Evolutionary conservation across 2,113 vertebrate genomes (phyloP), one percentile per base, ranked within the genome.

Genomic region (Elephas maximus): DNA sequence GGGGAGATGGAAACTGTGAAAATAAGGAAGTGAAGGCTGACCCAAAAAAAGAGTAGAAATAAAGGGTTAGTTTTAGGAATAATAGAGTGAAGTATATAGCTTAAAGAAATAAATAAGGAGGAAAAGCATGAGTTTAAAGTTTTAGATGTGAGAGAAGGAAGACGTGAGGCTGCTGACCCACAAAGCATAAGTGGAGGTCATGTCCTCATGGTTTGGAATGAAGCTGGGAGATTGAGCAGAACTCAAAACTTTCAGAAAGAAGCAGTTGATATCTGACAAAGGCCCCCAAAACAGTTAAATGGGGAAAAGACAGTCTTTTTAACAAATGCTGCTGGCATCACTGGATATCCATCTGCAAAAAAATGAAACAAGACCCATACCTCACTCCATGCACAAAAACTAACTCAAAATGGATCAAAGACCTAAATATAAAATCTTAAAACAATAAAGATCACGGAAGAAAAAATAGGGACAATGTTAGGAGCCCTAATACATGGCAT

Each of bases 71-170:
- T 45, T 80, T 80, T 83, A 93, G 45, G 80, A 88, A 60, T 71
- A 82, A 92, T 8, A 12, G n/a, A 8, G 2, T 51, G 24, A 74
- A 91, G 20, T 21, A 77, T 30, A 71, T 85, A 81, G 74, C 53
- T 77, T 67, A 85, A 87, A 88, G n/a, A 86, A 94, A 96, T 60
- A 87, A 85, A 89, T 65, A 53, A 17, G 20, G 24, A 82, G 30
- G 33, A 71, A 71, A 92, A 30, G 30, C 21, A 60, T 73, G 20
- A 63, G 83, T 88, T 79, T 92, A 94, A 90, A 92, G 21, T 33
- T 71, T 63, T 48, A 71, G 14, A 53, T 48, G 17, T 62, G 6
- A 63, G 44, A 88, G 51, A 76, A 93, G 33, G 37, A 67, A 23
- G 33, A 80, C 73, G 26, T 33, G 30, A 88, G 41, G 89, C 3